Evolutionary conservation across 2,797 vertebrate species (phyloP), one percentile per base, ranked within the genome.

Genomic region (Sorex maritimensis): DNA sequence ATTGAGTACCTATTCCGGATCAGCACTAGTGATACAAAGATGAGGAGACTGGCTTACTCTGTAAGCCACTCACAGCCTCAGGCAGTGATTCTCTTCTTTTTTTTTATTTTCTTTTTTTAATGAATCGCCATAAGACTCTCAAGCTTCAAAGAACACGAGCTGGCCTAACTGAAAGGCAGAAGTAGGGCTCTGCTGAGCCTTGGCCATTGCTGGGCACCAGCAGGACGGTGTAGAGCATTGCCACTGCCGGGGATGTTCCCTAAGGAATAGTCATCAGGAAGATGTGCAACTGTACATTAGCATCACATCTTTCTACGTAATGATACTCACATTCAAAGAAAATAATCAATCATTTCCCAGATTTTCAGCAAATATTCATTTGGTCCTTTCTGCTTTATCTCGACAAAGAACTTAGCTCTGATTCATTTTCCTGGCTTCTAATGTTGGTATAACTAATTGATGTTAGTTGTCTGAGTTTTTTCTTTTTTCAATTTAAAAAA

Each of bases 291-390:
- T 14, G 74, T 38, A 2, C 14, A 41, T 61, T 10, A 28, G 65
- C 12, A 11, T 73, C 6, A 0, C 11, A 55, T 84, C 63, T 79
- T 83, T 63, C 68, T 75, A 19, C 81, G 26, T 71, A 11, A 44
- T 65, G 13, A 28, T 83, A 69, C 88, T 93, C n/a, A 24, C 92
- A 74, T 88, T 46, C 49, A 34, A 83, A 82, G 55, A 89, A 71
- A 78, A 34, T 58, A 87, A 11, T 86, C 86, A 14, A 71, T n/a
- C 24, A 67, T 28, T 28, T 67, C 10, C 2, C 26, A 67, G 65
- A 28, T 30, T 69, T 86, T 55, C 10, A 49, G 14, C 28, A 78
- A 10, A 19, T 88, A 46, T 26, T 41, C 78, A 55, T 49, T 67
- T 41, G 49, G 68, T 11, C 81, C 80, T 5, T 21, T 38, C n/a